phyloP scores from a whole-genome alignment of 1,140 invertebrate species.

The Diorhabda carinulata region DNA sequence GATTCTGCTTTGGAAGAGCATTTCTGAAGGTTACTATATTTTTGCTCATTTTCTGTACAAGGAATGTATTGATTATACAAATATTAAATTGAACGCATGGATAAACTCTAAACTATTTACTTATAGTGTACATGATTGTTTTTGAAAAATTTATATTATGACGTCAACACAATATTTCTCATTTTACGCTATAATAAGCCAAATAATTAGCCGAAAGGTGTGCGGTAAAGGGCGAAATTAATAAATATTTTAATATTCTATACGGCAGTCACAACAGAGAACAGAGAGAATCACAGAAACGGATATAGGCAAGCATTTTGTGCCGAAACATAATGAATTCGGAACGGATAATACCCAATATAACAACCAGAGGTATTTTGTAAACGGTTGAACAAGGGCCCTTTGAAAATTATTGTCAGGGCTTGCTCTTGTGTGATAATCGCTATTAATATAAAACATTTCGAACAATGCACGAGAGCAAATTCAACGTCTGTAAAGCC shows the following conservation, averaged over 20 bases:
- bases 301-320: slow-evolving; percentile 14
- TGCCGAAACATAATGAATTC: slow-evolving; percentile 13
- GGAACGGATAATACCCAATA: slow-evolving; percentile 15
- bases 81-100: too few species aligned
- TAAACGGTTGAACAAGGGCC: slow-evolving; percentile 11
- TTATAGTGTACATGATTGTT: too few species aligned
- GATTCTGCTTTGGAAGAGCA: too few species aligned
- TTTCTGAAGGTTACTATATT: too few species aligned
- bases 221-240: neutral
- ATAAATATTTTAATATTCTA: neutral
- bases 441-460: slow-evolving; percentile 8
- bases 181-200: too few species aligned
- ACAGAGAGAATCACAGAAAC: slow-evolving; percentile 6
- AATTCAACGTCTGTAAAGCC: slow-evolving; percentile 1
- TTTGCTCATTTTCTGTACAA: too few species aligned
- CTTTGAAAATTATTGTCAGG: slow-evolving; percentile 15
- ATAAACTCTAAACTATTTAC: too few species aligned
- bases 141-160: too few species aligned
- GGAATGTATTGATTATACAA: too few species aligned
- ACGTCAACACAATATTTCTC: too few species aligned
- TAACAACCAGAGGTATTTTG: slow-evolving; percentile 16
- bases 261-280: neutral
- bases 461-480: slow-evolving; percentile 6
- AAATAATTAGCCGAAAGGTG: too few species aligned
- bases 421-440: slow-evolving; percentile 14